phyloP scores from a whole-genome alignment of 2,113 vertebrate species.

The Anarhynchus alexandrinus region DNA sequence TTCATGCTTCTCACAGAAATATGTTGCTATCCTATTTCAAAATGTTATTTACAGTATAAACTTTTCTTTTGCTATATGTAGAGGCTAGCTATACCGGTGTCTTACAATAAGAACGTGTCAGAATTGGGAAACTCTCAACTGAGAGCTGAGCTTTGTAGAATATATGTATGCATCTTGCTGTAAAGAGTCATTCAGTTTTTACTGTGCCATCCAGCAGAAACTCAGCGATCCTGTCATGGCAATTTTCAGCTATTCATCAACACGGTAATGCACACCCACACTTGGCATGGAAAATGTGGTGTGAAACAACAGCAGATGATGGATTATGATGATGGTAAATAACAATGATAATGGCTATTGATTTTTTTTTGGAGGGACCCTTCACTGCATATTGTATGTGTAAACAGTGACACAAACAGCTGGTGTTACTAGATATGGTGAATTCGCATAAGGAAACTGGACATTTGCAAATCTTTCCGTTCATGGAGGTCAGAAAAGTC shows the following conservation, averaged over 20 bases:
- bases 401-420: constrained; percentile 28
- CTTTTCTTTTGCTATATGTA: not conserved
- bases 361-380: constrained; percentile 33
- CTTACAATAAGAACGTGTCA: not conserved
- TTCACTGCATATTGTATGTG: not conserved
- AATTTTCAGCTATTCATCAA: constrained; percentile 58
- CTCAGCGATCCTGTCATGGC: not conserved
- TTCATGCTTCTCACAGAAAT: not conserved
- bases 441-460: not conserved
- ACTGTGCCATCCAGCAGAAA: not conserved
- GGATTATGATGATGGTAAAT: constrained; percentile 57
- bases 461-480: not conserved
- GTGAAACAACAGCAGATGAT: constrained; percentile 51
- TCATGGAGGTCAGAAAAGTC: not conserved
- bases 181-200: not conserved
- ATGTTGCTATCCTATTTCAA: not conserved
- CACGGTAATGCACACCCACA: not conserved
- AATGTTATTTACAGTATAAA: not conserved
- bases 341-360: constrained; percentile 58
- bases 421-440: constrained; percentile 32
- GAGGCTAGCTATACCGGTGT: not conserved
- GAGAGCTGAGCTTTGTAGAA: not conserved
- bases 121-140: not conserved
- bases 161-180: not conserved
- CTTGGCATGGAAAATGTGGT: constrained; percentile 32